Evolutionary conservation across 2,113 vertebrate genomes (phyloP).

Genomic region (Saiga tatarica): DNA sequence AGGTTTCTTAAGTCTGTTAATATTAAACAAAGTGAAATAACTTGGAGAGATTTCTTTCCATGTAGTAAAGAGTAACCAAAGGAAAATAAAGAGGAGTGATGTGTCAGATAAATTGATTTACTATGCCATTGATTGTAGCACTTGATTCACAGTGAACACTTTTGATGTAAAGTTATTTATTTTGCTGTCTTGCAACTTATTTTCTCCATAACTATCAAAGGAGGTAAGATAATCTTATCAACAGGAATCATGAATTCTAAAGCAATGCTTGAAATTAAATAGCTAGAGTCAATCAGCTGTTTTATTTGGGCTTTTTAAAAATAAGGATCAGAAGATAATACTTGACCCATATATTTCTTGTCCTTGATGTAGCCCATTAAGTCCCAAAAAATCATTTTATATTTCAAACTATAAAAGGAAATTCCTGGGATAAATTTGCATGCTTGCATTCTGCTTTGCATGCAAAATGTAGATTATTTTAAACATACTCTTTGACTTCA

Average conservation of each 20-base stretch:
- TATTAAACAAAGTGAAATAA: conserved; percentile 30
- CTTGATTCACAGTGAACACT: conserved; percentile 6
- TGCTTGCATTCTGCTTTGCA: neutral
- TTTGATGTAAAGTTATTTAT: conserved; percentile 40
- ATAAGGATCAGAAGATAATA: neutral
- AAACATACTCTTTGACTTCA: conserved; percentile 15
- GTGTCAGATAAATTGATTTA: conserved; percentile 31
- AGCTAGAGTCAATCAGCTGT: neutral
- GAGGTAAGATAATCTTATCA: neutral
- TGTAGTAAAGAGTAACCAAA: neutral
- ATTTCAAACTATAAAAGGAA: neutral
- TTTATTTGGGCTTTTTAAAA: conserved; percentile 42
- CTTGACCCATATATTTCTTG: neutral
- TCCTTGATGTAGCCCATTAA: neutral
- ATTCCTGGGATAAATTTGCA: neutral
- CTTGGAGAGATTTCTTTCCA: conserved; percentile 8
- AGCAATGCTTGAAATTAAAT: conserved; percentile 26
- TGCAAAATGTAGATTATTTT: neutral
- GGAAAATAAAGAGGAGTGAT: conserved; percentile 14
- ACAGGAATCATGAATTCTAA: neutral
- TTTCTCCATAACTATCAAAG: conserved; percentile 15
- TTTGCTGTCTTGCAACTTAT: neutral
- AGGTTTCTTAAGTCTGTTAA: conserved; percentile 7
- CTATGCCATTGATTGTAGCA: neutral
- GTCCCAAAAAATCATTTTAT: neutral